phyloP scores from a whole-genome alignment of 1,140 invertebrate genomes.

The honey bee (Apis mellifera) region DNA sequence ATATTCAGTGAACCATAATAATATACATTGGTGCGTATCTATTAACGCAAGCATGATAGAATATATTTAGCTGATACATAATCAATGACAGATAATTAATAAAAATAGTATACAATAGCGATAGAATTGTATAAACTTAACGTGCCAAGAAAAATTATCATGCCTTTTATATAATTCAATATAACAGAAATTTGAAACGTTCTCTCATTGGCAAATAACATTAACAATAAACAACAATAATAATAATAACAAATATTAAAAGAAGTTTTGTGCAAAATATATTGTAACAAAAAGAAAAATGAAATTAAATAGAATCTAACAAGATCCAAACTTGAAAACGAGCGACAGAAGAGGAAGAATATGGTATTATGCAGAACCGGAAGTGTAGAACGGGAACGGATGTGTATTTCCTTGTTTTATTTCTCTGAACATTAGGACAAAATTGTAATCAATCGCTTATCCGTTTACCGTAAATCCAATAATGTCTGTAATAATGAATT shows the following conservation, averaged over 20 bases:
- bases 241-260: neutral
- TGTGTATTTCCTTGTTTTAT: slow-evolving; percentile 63
- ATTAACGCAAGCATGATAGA: neutral
- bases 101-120: neutral
- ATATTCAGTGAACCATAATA: neutral
- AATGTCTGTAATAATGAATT: slow-evolving; percentile 65
- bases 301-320: neutral
- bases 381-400: slow-evolving; percentile 40
- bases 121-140: neutral
- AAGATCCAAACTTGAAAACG: neutral
- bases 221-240: no score
- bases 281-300: neutral
- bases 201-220: no score
- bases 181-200: neutral
- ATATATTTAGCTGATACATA: neutral
- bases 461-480: slow-evolving; percentile 61
- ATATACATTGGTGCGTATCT: neutral
- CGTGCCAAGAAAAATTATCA: neutral
- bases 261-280: neutral
- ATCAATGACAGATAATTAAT: neutral
- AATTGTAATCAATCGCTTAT: slow-evolving; percentile 65
- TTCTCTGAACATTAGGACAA: slow-evolving; percentile 67
- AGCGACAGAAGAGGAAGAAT: slow-evolving; percentile 1
- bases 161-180: neutral
- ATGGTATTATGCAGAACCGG: slow-evolving; percentile 13